These are phyloP conservation scores for Sebastes cheni DNA, from an alignment of 2,797 vertebrate species.

Conservation along the genomic window DNA sequence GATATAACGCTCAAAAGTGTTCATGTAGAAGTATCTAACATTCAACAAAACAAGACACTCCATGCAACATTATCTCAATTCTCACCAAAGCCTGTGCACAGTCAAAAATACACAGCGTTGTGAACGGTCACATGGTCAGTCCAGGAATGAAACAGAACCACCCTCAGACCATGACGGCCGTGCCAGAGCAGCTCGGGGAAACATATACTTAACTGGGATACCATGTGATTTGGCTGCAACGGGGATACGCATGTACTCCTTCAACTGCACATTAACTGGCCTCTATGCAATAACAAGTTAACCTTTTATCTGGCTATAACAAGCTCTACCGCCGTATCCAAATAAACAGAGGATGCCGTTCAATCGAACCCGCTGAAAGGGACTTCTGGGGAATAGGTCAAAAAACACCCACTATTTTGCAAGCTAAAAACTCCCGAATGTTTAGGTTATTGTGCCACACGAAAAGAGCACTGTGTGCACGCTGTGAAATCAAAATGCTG, in stretches of 20 bases:
- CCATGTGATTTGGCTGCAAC: constrained; percentile 78
- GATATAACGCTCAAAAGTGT: not conserved
- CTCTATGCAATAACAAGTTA: constrained; percentile 82
- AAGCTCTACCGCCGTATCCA: constrained; percentile 71
- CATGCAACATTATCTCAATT: constrained; percentile 43
- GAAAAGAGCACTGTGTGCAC: constrained; percentile 38
- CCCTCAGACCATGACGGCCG: constrained; percentile 73
- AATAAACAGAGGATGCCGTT: constrained; percentile 77
- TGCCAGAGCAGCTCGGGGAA: constrained; percentile 68
- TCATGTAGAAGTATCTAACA: not conserved
- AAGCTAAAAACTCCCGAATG: constrained; percentile 70
- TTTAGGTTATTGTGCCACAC: constrained; percentile 63
- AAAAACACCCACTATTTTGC: constrained; percentile 59
- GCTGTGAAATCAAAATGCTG: constrained; percentile 63
- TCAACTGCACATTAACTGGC: constrained; percentile 81
- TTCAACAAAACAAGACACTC: not conserved
- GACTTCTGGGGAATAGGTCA: constrained; percentile 51
- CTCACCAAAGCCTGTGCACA: constrained; percentile 59
- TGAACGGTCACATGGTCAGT: constrained; percentile 75
- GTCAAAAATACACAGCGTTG: constrained; percentile 78
- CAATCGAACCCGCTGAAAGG: constrained; percentile 54
- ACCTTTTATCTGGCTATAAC: constrained; percentile 83
- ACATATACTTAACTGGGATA: constrained; percentile 79
- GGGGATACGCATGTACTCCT: constrained; percentile 74
- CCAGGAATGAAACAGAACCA: constrained; percentile 78